Percentiles rank a stretch among this genome's conserved stretches.
Conservation (phyloP, 2,797 vertebrate species). For the Sciaenops ocellatus region DNA sequence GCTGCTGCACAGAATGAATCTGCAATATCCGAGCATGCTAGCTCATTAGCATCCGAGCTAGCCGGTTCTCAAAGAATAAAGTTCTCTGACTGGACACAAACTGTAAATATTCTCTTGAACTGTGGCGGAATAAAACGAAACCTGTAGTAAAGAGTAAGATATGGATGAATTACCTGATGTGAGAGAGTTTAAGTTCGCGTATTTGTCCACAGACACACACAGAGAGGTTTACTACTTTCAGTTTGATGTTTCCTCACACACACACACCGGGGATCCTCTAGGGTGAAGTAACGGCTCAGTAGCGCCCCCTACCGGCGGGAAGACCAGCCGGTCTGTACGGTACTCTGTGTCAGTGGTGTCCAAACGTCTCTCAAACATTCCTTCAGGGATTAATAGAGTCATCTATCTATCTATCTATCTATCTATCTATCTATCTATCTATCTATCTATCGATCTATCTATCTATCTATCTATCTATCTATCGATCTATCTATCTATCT, state of each 20-base stretch:
- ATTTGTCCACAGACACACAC: background rate
- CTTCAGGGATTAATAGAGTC: too few relatives aligned
- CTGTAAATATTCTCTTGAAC: fast-evolving
- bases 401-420: too few relatives aligned
- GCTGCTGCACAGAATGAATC: slow-evolving; percentile 75
- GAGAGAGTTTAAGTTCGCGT: too few relatives aligned
- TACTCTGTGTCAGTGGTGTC: too few relatives aligned
- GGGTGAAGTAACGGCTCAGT: background rate
- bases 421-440: too few relatives aligned
- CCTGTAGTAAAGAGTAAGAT: fast-evolving
- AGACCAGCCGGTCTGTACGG: background rate
- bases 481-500: too few relatives aligned
- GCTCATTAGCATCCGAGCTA: slow-evolving; percentile 45
- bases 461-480: too few relatives aligned
- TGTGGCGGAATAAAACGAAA: fast-evolving
- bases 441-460: too few relatives aligned
- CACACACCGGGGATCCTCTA: background rate
- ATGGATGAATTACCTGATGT: background rate
- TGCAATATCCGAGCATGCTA: slow-evolving; percentile 77
- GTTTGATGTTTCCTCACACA: slow-evolving; percentile 24
- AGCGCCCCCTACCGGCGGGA: slow-evolving; percentile 26
- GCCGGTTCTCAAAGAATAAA: background rate
- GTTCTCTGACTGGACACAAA: background rate
- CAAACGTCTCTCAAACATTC: too few relatives aligned
- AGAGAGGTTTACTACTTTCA: slow-evolving; percentile 15